Percentiles rank a stretch among this genome's conserved stretches.
phyloP scores from a whole-genome alignment of 2,888 invertebrate genomes.

The Apoderus coryli region DNA sequence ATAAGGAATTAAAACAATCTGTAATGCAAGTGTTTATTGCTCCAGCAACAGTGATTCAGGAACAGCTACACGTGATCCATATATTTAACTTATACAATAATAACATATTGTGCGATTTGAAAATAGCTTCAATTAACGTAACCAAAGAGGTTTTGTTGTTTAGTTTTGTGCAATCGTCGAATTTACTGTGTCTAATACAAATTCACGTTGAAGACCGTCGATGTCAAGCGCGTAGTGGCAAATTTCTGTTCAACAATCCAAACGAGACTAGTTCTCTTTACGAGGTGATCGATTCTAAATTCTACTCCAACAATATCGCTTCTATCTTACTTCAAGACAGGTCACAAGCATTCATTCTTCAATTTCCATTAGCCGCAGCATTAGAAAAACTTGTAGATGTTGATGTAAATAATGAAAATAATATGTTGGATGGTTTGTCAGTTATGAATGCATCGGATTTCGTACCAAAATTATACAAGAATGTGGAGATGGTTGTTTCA shows the following conservation, averaged over 20 bases:
- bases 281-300: slow-evolving; percentile 53
- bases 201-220: slow-evolving; percentile 29
- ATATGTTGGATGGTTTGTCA: slow-evolving; percentile 31
- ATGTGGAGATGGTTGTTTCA: slow-evolving; percentile 50
- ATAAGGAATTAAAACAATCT: slow-evolving; percentile 49
- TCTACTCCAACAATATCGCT: slow-evolving; percentile 56
- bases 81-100: slow-evolving; percentile 32
- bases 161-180: slow-evolving; percentile 35
- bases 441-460: slow-evolving; percentile 41
- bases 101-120: slow-evolving; percentile 25
- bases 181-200: slow-evolving; percentile 38
- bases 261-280: slow-evolving; percentile 27
- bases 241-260: slow-evolving; percentile 38
- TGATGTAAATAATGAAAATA: slow-evolving; percentile 15
- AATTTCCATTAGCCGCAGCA: slow-evolving; percentile 21
- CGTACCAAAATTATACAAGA: slow-evolving; percentile 39
- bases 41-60: slow-evolving; percentile 46
- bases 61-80: slow-evolving; percentile 42
- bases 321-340: slow-evolving; percentile 53
- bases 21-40: slow-evolving; percentile 54
- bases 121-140: slow-evolving; percentile 38
- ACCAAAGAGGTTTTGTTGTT: slow-evolving; percentile 37
- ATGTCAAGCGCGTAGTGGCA: slow-evolving; percentile 33
- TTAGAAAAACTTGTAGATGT: slow-evolving; percentile 26
- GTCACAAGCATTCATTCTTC: slow-evolving; percentile 25